phyloP scores from a whole-genome alignment of 2,888 invertebrate genomes.

The Biston betularia region DNA sequence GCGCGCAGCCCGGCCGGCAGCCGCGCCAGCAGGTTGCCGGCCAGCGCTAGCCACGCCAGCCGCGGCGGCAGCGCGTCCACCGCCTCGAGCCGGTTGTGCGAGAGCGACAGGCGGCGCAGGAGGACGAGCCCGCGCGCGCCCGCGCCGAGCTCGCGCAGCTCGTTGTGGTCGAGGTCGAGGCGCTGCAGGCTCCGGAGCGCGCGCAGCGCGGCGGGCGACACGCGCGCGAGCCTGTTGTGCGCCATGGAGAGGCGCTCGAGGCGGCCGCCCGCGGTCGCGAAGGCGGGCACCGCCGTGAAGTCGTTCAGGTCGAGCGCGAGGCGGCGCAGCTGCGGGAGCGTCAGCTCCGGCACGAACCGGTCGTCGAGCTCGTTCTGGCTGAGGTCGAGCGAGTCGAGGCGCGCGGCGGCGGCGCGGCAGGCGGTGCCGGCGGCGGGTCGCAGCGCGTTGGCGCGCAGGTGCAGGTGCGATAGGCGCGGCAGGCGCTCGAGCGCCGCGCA shows the following conservation, averaged over 20 bases:
- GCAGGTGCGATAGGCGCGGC: constrained; percentile 87
- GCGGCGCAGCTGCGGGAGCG: constrained; percentile 89
- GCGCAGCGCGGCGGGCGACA: constrained; percentile 88
- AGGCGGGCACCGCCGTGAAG: constrained; percentile 87
- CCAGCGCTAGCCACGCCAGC: constrained; percentile 89
- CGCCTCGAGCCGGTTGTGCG: constrained; percentile 89
- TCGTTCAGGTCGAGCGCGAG: constrained; percentile 92
- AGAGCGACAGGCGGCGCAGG: constrained; percentile 91
- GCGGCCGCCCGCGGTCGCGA: constrained; percentile 88
- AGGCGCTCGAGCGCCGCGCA: constrained; percentile 81
- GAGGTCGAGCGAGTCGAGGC: constrained; percentile 91
- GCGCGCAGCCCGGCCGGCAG: constrained; percentile 88
- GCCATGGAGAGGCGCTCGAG: constrained; percentile 91
- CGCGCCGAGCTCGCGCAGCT: constrained; percentile 86
- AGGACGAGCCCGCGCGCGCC: constrained; percentile 86
- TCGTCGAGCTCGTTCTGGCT: constrained; percentile 91
- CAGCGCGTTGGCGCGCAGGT: constrained; percentile 81
- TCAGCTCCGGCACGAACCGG: constrained; percentile 87
- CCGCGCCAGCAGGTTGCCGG: constrained; percentile 89
- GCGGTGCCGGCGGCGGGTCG: constrained; percentile 49
- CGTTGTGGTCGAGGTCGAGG: constrained; percentile 92
- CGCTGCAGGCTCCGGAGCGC: constrained; percentile 90
- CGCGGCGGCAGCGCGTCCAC: constrained; percentile 82
- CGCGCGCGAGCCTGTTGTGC: constrained; percentile 88
- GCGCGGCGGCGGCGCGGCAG: constrained; percentile 75